Evolutionary conservation across 2,113 vertebrate genomes (phyloP).

Genomic region (Gopherus evgoodei): DNA sequence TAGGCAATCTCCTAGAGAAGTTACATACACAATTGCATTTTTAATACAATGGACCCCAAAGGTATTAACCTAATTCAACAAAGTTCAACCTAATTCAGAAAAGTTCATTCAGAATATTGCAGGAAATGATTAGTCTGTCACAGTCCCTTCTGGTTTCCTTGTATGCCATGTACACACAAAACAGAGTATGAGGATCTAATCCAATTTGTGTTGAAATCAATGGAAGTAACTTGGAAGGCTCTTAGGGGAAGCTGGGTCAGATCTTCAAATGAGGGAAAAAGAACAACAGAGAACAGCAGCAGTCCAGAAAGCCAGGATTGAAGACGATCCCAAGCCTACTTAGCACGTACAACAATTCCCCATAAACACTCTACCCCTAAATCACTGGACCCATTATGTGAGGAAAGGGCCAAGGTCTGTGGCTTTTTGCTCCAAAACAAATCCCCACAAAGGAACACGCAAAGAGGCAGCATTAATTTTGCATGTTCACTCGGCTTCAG

Average conservation of each 20-base stretch:
- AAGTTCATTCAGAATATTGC: background rate
- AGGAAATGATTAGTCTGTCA: background rate
- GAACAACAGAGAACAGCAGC: background rate
- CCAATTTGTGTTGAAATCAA: background rate
- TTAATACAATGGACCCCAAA: too few species aligned
- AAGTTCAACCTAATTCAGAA: too few species aligned
- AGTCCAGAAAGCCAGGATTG: background rate
- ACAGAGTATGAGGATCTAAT: background rate
- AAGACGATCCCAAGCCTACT: background rate
- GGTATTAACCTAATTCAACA: too few species aligned
- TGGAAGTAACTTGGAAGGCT: background rate
- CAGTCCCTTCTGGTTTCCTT: background rate
- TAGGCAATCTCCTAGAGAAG: too few species aligned
- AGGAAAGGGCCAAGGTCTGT: background rate
- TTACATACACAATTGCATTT: too few species aligned
- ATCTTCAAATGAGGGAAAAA: background rate
- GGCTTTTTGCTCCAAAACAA: background rate
- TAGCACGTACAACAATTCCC: background rate
- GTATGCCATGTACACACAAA: background rate
- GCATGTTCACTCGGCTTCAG: background rate
- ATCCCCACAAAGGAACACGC: background rate
- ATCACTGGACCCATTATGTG: background rate
- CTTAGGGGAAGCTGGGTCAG: background rate
- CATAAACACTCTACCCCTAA: background rate
- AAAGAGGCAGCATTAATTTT: background rate